Conservation (phyloP, 2,888 invertebrate genomes). For the Torymus auratus region DNA sequence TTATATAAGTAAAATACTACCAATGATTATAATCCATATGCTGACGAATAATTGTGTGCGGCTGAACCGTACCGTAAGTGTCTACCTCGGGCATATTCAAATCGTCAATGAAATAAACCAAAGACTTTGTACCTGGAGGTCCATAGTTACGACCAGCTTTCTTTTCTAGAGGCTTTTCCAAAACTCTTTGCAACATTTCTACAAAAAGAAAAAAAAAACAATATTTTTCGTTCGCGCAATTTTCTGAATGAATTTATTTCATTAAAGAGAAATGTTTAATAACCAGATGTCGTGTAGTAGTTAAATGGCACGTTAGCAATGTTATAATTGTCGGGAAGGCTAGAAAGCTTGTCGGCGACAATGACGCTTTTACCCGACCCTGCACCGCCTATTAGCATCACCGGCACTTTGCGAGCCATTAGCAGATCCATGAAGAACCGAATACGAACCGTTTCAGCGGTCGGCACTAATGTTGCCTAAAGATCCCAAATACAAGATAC, state of each 20-base stretch:
- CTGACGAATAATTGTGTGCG: conserved; percentile 94
- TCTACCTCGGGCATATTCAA: conserved; percentile 99
- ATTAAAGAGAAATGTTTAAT: conserved; percentile 15
- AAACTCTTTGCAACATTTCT: conserved; percentile 91
- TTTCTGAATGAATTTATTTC: no score
- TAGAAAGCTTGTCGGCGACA: conserved; percentile 88
- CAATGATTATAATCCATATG: conserved; percentile 96
- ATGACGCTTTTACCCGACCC: conserved; percentile 97
- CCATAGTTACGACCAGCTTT: conserved; percentile 96
- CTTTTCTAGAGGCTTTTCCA: conserved; percentile 95
- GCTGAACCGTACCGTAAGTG: conserved; percentile 95
- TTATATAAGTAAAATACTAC: conserved; percentile 75
- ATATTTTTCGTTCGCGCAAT: no score
- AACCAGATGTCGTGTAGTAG: conserved; percentile 94
- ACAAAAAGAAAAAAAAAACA: conserved; percentile 56
- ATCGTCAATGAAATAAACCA: conserved; percentile 97
- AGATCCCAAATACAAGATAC: neutral
- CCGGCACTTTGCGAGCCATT: conserved; percentile 86
- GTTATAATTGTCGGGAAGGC: conserved; percentile 86
- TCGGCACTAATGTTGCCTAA: conserved; percentile 89
- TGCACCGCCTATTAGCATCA: conserved; percentile 93
- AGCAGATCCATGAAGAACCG: conserved; percentile 92
- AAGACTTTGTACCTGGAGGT: conserved; percentile 93
- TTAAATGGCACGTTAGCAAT: conserved; percentile 95
- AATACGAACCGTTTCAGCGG: conserved; percentile 91